Evolutionary conservation across 2,888 invertebrate species (phyloP), one percentile per base, ranked within the genome.

Genomic region (Tetragonula carbonaria): DNA sequence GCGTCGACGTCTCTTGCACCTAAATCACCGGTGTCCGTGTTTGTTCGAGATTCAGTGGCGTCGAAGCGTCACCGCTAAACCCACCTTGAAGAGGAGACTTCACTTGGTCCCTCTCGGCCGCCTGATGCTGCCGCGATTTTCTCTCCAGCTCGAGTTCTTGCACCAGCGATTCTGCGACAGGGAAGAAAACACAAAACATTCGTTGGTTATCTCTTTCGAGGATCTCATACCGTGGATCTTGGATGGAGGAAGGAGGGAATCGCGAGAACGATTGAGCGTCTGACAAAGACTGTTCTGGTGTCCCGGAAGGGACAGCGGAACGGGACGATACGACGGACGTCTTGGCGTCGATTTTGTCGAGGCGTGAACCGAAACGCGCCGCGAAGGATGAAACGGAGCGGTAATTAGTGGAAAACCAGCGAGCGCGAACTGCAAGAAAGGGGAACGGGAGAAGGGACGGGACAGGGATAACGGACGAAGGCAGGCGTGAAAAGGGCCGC

Each of bases 111-210:
- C 97, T 96, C 93, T 98, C 98, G 94, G 96, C 95, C 88, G 96
- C 95, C 90, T 96, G 96, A 92, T 97, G 97, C 93, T 97, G 97
- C 88, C 98, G 96, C 70, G 97, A 96, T 95, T 98, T 98, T 94
- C 98, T 96, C 95, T 98, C 98, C 96, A 98, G 96, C 95, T 98
- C 98, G 93, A 98, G 95, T 95, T 98, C 98, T 89, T 92, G 92
- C 82, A 97, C 98, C 93, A 98, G 95, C 82, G 97, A 97, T 95
- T 98, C 98, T 98, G 96, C 87, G 95, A 96, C 95, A 95, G 95
- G 95, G 91, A 66, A 66, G 28, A 90, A 59, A 91, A 88, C 57
- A 76, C 50, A 84, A 18, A 79, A 50, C 38, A 55, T 72, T 76
- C 28, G 78, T 74, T 74, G 75, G 55, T 72, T 65, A 50, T 23